Percentiles rank a stretch among this genome's conserved stretches.
These are phyloP conservation scores for Oscheius myriophilus DNA, from an alignment of 2,888 invertebrate species.

Conservation along the genomic window DNA sequence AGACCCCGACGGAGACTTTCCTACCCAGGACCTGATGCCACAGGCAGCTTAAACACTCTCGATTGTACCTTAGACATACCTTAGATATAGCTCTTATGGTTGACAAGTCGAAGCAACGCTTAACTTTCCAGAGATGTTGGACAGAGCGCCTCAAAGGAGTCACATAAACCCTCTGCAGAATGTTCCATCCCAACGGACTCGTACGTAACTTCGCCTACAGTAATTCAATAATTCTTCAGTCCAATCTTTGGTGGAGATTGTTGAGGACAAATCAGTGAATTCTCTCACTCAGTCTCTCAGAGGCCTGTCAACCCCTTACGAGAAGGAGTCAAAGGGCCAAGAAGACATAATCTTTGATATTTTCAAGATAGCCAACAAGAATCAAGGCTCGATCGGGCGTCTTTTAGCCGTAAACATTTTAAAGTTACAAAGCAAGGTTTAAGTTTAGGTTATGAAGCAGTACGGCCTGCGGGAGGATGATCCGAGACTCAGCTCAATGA, in stretches of 20 bases:
- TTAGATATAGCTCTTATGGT: too few relatives aligned
- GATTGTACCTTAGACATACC: too few relatives aligned
- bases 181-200: conserved; percentile 24
- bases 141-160: too few relatives aligned
- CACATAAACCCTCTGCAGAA: conserved; percentile 11
- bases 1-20: too few relatives aligned
- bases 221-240: conserved; percentile 11
- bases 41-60: too few relatives aligned
- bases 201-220: not conserved
- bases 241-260: conserved; percentile 38
- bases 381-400: conserved; percentile 63
- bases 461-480: conserved; percentile 66
- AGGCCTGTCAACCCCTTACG: conserved; percentile 50
- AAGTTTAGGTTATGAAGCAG: conserved; percentile 58
- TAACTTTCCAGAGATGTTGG: too few relatives aligned
- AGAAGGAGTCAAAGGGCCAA: conserved; percentile 42
- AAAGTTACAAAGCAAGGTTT: not conserved
- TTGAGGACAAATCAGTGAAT: conserved; percentile 40
- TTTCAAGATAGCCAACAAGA: conserved; percentile 62
- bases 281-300: conserved; percentile 35
- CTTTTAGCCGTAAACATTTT: conserved; percentile 44
- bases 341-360: conserved; percentile 63
- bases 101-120: too few relatives aligned
- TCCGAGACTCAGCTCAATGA: conserved; percentile 49
- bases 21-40: too few relatives aligned